phyloP scores from a whole-genome alignment of 2,888 invertebrate genomes.

The Lamproptera curius region DNA sequence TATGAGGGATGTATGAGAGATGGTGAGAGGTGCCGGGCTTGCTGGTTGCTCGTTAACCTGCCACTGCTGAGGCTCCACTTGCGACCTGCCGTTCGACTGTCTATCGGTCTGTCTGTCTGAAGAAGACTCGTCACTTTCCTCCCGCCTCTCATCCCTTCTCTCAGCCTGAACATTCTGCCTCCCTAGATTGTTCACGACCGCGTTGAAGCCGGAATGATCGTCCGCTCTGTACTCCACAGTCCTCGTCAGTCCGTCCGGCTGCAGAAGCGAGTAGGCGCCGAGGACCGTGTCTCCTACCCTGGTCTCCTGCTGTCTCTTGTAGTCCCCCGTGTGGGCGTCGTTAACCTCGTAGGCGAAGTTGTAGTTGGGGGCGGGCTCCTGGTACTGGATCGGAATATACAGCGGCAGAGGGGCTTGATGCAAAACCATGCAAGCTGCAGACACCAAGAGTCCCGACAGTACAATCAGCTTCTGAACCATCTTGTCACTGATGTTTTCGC shows the following conservation, averaged over 20 bases:
- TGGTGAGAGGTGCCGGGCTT: conserved; percentile 2
- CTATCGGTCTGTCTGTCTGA: neutral
- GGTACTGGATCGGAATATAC: conserved; percentile 25
- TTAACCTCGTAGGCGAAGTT: conserved; percentile 77
- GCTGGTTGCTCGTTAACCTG: conserved; percentile 4
- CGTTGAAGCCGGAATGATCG: conserved; percentile 72
- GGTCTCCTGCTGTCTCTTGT: conserved; percentile 73
- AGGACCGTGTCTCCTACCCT: conserved; percentile 70
- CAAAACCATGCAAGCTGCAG: conserved; percentile 52
- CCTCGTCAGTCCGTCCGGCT: conserved; percentile 75
- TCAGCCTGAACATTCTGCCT: conserved; percentile 2
- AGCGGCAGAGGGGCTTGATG: conserved; percentile 42
- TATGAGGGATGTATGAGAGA: conserved; percentile 13
- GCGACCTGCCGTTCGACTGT: conserved; percentile 1
- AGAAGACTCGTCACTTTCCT: conserved; percentile 2
- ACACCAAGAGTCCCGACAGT: conserved; percentile 42
- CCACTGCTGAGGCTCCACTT: conserved; percentile 6
- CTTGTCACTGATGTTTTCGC: conserved; percentile 2
- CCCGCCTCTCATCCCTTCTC: neutral
- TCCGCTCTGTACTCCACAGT: conserved; percentile 77
- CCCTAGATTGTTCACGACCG: conserved; percentile 63
- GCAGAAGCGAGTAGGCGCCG: conserved; percentile 74
- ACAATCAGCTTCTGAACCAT: conserved; percentile 26
- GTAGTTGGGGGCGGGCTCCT: conserved; percentile 44
- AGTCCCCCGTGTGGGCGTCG: conserved; percentile 72